Evolutionary conservation across 2,113 vertebrate species (phyloP), one percentile per base, ranked within the genome.

Genomic region (Spheniscus mendiculus): DNA sequence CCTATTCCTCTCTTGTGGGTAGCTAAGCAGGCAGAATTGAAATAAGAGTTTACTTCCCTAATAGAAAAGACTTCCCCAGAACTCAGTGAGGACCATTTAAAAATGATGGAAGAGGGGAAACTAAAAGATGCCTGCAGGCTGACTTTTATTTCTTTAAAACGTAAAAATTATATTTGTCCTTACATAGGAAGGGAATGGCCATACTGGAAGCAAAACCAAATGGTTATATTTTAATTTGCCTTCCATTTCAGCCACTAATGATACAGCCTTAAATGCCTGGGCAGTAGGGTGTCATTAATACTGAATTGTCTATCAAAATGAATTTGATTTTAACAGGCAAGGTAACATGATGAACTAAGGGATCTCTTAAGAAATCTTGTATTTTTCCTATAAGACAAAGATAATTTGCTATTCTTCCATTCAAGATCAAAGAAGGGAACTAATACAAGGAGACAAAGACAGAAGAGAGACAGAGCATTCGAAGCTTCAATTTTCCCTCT

Each of bases 401-500:
- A 11, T 80, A 88, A 74, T 36, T 63, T 84, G 72, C 72, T 95
- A 90, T 76, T 93, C 90, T 81, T 78, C 83, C 69, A 53, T 61
- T 92, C 69, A 67, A 69, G 80, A 97, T 93, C 76, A 97, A 95
- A 94, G 88, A 70, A 78, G 27, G 32, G 61, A 93, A 90, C 65
- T 90, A 92, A 83, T 59, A 87, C 47, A 47, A 71, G 77, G 61
- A 91, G 76, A 89, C 63, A 87, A 86, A 92, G 85, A 70, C 26
- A 94, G 76, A 87, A 88, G 63, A 78, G 69, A 89, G 53, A n/a
- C n/a, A n/a, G n/a, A 89, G 18, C 67, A 93, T 95, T 67, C 92
- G 89, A 96, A 93, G 89, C 83, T 91, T 90, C 80, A 65, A 4
- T 91, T 91, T 92, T 94, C n/a, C n/a, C n/a, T n/a, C 90, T 77